A percentile compares a stretch with the other conserved stretches of the same genome.
These are phyloP conservation scores for Heliconius charithonia DNA, from an alignment of 2,888 invertebrate genomes.

Conservation along the genomic window DNA sequence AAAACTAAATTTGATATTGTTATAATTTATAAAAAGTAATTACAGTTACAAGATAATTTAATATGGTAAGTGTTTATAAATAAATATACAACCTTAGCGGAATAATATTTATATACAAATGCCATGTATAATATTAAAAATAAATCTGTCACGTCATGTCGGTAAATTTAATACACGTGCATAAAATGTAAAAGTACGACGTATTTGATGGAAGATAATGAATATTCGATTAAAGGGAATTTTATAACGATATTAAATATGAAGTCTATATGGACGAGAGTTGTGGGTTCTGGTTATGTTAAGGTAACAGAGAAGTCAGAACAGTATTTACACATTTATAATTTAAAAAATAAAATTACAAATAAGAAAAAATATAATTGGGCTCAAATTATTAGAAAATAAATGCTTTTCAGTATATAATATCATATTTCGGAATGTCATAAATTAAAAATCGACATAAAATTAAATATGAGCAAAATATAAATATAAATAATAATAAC, in stretches of 20 bases:
- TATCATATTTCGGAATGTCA: too few species aligned
- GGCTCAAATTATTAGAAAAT: background rate
- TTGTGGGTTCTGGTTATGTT: constrained; percentile 52
- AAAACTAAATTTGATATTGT: constrained; percentile 6
- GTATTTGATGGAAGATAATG: constrained; percentile 35
- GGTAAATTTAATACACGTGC: constrained; percentile 33
- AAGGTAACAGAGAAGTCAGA: constrained; percentile 36
- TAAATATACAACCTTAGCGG: constrained; percentile 47
- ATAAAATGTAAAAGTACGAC: constrained; percentile 22
- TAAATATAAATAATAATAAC: too few species aligned
- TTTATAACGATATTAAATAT: constrained; percentile 47
- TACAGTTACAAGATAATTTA: constrained; percentile 15
- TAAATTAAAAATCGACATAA: too few species aligned
- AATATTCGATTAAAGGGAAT: constrained; percentile 13
- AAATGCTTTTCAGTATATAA: too few species aligned
- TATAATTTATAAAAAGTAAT: background rate
- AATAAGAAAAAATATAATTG: background rate
- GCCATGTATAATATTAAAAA: constrained; percentile 15
- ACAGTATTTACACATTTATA: background rate
- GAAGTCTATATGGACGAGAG: constrained; percentile 70
- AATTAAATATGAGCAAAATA: too few species aligned
- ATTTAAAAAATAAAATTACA: background rate
- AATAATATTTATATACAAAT: constrained; percentile 13
- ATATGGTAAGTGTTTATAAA: constrained; percentile 46
- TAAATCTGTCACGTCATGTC: constrained; percentile 45